Evolutionary conservation across 2,888 invertebrate genomes (phyloP), one percentile per base, ranked within the genome.

Genomic region (Drosophila flavopinicola): DNA sequence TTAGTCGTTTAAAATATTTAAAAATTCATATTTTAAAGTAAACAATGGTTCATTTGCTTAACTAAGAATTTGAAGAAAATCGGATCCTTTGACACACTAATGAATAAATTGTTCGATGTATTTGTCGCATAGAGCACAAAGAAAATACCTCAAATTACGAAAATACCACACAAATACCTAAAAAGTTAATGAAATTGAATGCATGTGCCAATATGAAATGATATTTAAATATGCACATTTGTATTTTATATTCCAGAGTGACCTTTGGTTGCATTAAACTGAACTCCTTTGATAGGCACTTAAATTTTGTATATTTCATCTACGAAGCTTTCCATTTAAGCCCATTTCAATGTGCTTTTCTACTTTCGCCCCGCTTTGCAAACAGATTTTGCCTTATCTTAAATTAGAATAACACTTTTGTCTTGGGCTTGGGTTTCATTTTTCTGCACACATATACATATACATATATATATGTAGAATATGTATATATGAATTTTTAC

Each of bases 321-420:
- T 11, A 20, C 6, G 7, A 20, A 30, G 63, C 51, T 39, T 23
- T 20, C 29, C 69, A 69, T 79, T 63, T 59, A 63, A 57, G 54
- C 37, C 56, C 65, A 58, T 70, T 79, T 60, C 58, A 49, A 47
- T 73, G 49, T 57, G 47, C 56, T 66, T 58, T 35, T 57, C 49
- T 25, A 41, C 49, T 56, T 63, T 73, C 63, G 58, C 24, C 48
- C 38, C 54, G 58, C 54, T 63, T 56, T 20, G 68, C 78, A 80
- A 79, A 80, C 80, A 80, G 74, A 83, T 79, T 82, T 74, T 58
- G 70, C 59, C 76, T 83, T 83, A 80, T 83, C 80, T 76, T 71
- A 83, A 82, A 80, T 82, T 80, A 80, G 80, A 83, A 83, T 83
- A 82, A 83, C 80, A 82, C 76, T 82, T 80, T 68, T 77, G 66